Percentiles rank a stretch among this genome's conserved stretches.
These are phyloP conservation scores for Suricata suricatta DNA, from an alignment of 2,113 vertebrate species.

Conservation along the genomic window DNA sequence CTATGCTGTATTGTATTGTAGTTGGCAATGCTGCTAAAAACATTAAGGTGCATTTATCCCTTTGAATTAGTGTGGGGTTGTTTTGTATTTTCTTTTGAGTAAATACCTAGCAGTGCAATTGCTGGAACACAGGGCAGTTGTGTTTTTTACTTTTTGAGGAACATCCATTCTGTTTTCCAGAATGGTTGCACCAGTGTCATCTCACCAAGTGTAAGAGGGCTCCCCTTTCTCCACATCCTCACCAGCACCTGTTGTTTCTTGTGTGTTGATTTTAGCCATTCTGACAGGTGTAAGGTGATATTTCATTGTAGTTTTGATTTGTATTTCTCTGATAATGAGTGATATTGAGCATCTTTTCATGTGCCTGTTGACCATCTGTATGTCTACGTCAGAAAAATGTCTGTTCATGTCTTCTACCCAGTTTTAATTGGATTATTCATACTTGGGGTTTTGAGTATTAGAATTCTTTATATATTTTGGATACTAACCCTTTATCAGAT, in stretches of 20 bases:
- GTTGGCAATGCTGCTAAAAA: background rate
- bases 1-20: background rate
- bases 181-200: no score
- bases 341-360: no score
- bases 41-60: background rate
- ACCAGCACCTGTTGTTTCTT: no score
- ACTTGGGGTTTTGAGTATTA: background rate
- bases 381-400: background rate
- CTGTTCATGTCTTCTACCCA: background rate
- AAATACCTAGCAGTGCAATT: background rate
- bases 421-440: background rate
- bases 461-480: background rate
- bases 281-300: no score
- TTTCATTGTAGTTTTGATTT: no score
- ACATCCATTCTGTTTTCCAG: no score
- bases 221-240: no score
- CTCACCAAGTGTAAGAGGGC: no score
- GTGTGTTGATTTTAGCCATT: no score
- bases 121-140: no score
- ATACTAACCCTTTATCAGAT: background rate
- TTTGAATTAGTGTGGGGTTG: background rate
- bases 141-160: no score
- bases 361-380: background rate
- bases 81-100: background rate
- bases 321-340: no score